Base-by-base conservation (phyloP, 2,888 invertebrate species). In the Pseudeuparius sepicola region DNA sequence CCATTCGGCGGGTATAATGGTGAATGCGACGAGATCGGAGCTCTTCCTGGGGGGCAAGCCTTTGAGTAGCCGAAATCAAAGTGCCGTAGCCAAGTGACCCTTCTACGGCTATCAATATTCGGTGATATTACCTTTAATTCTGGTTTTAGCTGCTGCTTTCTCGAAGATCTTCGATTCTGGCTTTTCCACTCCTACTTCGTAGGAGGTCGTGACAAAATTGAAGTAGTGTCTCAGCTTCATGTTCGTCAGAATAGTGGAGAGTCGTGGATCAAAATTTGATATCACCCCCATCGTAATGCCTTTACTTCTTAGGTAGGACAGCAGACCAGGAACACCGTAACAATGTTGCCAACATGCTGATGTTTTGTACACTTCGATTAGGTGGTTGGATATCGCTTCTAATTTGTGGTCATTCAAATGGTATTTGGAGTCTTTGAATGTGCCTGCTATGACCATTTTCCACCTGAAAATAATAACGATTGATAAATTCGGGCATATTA, bases 221-320 rank as follows among this genome's bases (percentile, higher is more conserved):
- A 93, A 87, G 55, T 77, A 76, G 33, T 75, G 63, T 31, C 68
- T 56, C n/a, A 92, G 59, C 35, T 70, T 71, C 20, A 80, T 66
- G 48, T 75, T 76, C 9, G 62, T 48, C 33, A 93, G 65, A 42
- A 90, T 71, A 4, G 67, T 64, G 39, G 74, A 67, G 2, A 93
- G 64, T 16, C 90, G 69, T 16, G 86, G 81, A 64, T 93, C 93
- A 63, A 82, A 88, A 62, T 93, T 93, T 4, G 92, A 88, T 45
- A 93, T 76, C 0, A 89, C 73, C 3, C 89, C 92, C 25, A 89
- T 47, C 7, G 57, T 49, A 9, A 72, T 50, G 14, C 61, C 59
- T 34, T 59, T 62, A 7, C 57, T 55, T 40, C 60, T 64, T 4
- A 88, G 58, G 40, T 69, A 67, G 14, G 72, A 61, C 2, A 89